These are phyloP conservation scores for Keiferia lycopersicella DNA, from an alignment of 2,888 invertebrate genomes.

Conservation along the genomic window DNA sequence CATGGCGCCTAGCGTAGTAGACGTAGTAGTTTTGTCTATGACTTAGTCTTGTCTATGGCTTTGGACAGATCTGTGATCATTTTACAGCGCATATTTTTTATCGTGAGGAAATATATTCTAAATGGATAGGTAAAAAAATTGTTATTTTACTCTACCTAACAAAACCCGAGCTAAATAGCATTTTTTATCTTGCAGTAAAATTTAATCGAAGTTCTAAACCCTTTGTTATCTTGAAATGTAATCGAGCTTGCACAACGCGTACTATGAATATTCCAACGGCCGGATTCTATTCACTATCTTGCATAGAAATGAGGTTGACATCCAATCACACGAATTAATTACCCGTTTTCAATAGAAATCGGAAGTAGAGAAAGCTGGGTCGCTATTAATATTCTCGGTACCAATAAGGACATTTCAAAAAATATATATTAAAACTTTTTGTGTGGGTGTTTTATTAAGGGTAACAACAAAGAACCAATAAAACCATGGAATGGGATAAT, in stretches of 20 bases:
- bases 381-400: background rate
- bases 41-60: no score
- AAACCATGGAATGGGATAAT: no score
- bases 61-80: no score
- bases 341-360: background rate
- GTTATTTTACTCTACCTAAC: no score
- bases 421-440: background rate
- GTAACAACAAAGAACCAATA: no score
- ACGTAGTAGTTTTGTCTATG: no score
- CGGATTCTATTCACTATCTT: constrained; percentile 41
- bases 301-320: constrained; percentile 26
- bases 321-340: constrained; percentile 13
- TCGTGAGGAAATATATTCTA: no score
- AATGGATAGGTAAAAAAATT: no score
- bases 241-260: constrained; percentile 47
- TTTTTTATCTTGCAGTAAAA: background rate
- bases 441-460: no score
- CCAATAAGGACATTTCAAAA: background rate
- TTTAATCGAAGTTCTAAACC: constrained; percentile 34
- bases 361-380: background rate
- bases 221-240: constrained; percentile 50
- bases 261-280: constrained; percentile 48
- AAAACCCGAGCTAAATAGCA: no score
- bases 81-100: no score
- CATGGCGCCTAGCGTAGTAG: no score